Conservation (phyloP, 2,797 vertebrate genomes). For the Sebastes miniatus region DNA sequence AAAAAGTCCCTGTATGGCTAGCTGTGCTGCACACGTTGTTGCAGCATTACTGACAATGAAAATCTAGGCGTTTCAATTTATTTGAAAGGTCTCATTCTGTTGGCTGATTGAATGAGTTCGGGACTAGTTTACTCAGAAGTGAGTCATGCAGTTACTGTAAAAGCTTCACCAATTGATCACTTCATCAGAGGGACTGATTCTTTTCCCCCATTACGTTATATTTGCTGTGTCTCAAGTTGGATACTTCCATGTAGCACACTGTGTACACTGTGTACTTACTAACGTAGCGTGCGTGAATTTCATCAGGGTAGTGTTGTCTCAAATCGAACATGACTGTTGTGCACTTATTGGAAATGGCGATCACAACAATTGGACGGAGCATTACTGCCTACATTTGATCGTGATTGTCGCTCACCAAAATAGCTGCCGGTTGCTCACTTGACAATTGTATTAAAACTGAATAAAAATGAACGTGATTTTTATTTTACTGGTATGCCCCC, state of each 20-base stretch:
- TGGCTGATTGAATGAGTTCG: background rate
- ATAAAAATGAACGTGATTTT: too few relatives aligned
- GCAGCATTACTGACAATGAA: background rate
- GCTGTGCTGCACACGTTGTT: background rate
- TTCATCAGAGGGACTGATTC: background rate
- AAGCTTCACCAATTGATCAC: background rate
- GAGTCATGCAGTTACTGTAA: background rate
- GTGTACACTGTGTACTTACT: background rate
- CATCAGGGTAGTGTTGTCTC: too few relatives aligned
- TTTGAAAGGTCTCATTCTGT: background rate
- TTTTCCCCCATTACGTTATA: background rate
- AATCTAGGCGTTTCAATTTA: background rate
- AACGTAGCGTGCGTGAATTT: too few relatives aligned
- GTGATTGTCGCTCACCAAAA: too few relatives aligned
- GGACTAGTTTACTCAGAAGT: background rate
- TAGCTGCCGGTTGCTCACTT: too few relatives aligned
- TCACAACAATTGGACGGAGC: too few relatives aligned
- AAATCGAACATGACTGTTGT: too few relatives aligned
- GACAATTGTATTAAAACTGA: too few relatives aligned
- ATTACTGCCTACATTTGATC: too few relatives aligned
- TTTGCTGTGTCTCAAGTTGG: background rate
- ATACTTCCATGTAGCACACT: background rate
- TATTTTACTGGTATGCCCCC: too few relatives aligned
- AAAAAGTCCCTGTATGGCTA: background rate
- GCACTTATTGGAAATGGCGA: too few relatives aligned